Evolutionary conservation across 2,888 invertebrate species (phyloP).

Genomic region (Spialia ferax): DNA sequence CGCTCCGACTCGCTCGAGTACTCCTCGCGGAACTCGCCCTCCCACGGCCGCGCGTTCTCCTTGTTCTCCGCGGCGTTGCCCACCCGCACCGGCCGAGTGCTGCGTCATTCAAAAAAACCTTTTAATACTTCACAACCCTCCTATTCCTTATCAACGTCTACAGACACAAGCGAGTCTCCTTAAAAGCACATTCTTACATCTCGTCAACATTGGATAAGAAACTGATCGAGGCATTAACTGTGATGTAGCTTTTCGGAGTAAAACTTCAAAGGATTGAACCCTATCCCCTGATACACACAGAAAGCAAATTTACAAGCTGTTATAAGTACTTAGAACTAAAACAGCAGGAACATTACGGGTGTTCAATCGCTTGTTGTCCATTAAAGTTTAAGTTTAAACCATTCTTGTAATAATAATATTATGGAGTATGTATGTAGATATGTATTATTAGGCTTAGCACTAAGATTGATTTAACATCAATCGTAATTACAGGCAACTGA

Average conservation of each 20-base stretch:
- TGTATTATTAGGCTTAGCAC: background rate
- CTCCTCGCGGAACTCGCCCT: conserved; percentile 89
- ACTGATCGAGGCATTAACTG: background rate
- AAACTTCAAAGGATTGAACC: background rate
- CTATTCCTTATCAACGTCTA: background rate
- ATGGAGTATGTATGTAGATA: no score
- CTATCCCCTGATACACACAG: conserved; percentile 5
- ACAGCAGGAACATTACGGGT: background rate
- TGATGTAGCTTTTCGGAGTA: no score
- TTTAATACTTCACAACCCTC: background rate
- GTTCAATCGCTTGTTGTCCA: background rate
- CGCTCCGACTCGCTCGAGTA: conserved; percentile 88
- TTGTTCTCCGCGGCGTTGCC: conserved; percentile 94
- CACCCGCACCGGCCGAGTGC: conserved; percentile 93
- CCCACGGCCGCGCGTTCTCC: conserved; percentile 94
- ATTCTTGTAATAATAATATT: background rate
- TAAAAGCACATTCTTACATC: no score
- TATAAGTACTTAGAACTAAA: conserved; percentile 7
- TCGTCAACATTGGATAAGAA: no score
- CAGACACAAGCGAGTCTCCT: no score
- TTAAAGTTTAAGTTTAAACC: no score
- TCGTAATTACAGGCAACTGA: conserved; percentile 14
- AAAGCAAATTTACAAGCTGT: conserved; percentile 30
- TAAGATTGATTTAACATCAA: background rate
- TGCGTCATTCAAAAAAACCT: conserved; percentile 67